phyloP scores from a whole-genome alignment of 2,797 vertebrate species.

The Oreochromis mossambicus region DNA sequence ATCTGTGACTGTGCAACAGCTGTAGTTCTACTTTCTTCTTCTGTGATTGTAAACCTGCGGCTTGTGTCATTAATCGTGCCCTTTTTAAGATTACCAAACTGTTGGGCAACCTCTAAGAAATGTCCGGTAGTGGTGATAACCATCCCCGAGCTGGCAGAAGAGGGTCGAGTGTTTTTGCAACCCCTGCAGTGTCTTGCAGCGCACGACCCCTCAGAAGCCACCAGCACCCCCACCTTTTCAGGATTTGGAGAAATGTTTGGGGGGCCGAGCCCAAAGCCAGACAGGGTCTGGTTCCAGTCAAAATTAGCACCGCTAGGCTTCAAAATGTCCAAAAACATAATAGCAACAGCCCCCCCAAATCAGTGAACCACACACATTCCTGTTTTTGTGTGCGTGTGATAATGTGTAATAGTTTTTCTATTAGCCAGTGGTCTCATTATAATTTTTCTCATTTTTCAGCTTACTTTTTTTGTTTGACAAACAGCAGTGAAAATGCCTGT shows the following conservation, averaged over 20 bases:
- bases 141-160: neutral
- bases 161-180: neutral
- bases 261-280: neutral
- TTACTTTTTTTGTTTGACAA: neutral
- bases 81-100: neutral
- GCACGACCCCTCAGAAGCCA: neutral
- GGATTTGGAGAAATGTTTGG: neutral
- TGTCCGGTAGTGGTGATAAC: neutral
- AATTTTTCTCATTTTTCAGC: neutral
- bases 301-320: neutral
- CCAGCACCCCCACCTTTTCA: neutral
- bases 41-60: neutral
- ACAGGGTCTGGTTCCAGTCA: neutral
- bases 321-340: constrained; percentile 29
- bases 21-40: neutral
- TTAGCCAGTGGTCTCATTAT: neutral
- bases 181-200: neutral
- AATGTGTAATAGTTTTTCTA: neutral
- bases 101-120: neutral
- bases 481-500: neutral
- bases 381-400: neutral
- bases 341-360: neutral
- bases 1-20: neutral
- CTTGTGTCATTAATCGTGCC: neutral
- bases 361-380: constrained; percentile 6